phyloP scores from a whole-genome alignment of 2,888 invertebrate species.

The Elysia crispata region DNA sequence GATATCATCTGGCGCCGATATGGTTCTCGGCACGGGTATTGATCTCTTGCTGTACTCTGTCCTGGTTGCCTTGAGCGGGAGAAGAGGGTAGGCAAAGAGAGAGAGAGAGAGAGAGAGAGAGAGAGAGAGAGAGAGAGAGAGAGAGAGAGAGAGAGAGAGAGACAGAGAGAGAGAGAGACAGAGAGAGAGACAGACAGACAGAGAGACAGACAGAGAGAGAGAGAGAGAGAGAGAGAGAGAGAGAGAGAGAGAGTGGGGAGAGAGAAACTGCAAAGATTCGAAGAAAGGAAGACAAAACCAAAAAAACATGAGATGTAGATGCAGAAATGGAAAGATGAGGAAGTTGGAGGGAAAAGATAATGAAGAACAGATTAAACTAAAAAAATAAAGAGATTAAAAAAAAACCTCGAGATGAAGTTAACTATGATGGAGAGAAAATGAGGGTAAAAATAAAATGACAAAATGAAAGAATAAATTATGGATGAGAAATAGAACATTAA shows the following conservation, averaged over 20 bases:
- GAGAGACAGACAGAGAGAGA: slow-evolving; percentile 3
- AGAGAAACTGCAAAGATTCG: too few relatives aligned
- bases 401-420: too few relatives aligned
- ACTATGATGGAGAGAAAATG: too few relatives aligned
- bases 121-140: not conserved
- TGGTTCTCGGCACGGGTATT: not conserved
- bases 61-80: too few relatives aligned
- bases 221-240: too few relatives aligned
- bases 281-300: not conserved
- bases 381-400: not conserved
- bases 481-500: too few relatives aligned
- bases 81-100: too few relatives aligned
- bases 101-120: not conserved
- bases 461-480: too few relatives aligned
- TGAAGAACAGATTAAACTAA: not conserved
- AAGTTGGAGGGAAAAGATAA: not conserved
- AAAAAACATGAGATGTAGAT: not conserved
- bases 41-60: not conserved
- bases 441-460: too few relatives aligned
- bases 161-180: not conserved
- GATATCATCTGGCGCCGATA: too few relatives aligned
- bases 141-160: slow-evolving; percentile 1
- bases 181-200: not conserved
- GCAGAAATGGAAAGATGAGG: not conserved
- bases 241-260: too few relatives aligned